These are phyloP conservation scores for Sebastes cheni DNA, from an alignment of 2,797 vertebrate genomes.

Conservation along the genomic window DNA sequence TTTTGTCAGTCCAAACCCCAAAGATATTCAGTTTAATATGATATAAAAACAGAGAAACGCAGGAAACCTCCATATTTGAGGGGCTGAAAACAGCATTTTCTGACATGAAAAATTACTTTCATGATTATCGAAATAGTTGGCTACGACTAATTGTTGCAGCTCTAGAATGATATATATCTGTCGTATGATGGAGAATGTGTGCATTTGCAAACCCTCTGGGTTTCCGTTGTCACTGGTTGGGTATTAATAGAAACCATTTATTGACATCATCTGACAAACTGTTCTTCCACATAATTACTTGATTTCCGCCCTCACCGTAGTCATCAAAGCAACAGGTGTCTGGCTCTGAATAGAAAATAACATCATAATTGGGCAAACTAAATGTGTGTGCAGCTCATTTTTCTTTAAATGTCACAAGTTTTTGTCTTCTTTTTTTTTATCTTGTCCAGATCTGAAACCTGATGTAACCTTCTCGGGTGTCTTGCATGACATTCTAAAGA, in stretches of 20 bases:
- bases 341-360: not conserved
- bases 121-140: too few species aligned
- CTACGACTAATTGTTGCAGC: too few species aligned
- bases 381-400: not conserved
- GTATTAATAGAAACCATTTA: not conserved
- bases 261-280: not conserved
- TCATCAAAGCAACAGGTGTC: not conserved
- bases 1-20: too few species aligned
- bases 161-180: not conserved
- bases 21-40: too few species aligned
- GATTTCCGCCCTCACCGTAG: fast-evolving
- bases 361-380: not conserved
- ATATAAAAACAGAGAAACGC: too few species aligned
- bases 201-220: not conserved
- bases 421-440: not conserved
- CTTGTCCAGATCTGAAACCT: constrained; percentile 1
- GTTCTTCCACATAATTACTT: not conserved
- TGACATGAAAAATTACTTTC: too few species aligned
- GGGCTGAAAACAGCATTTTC: too few species aligned
- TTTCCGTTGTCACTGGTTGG: not conserved
- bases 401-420: not conserved
- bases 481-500: constrained; percentile 41
- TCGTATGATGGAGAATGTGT: not conserved
- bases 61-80: too few species aligned
- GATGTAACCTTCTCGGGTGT: constrained; percentile 5